Percentiles rank a stretch among this genome's conserved stretches.
Evolutionary conservation across 2,113 vertebrate species (phyloP).

Genomic region (Tor tambroides): DNA sequence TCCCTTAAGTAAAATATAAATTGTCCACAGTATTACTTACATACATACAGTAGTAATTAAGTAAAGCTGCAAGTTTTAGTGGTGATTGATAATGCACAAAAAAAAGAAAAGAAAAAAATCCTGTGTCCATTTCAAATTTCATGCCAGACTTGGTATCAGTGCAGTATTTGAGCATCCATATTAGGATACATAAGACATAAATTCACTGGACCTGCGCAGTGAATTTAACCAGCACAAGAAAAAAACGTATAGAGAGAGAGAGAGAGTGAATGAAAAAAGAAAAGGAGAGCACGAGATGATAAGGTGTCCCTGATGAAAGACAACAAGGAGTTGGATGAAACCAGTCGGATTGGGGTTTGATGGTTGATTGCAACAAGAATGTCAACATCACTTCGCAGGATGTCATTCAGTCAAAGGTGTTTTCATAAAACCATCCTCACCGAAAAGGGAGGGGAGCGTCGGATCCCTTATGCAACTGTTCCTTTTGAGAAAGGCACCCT

Average conservation of each 20-base stretch:
- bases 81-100: background rate
- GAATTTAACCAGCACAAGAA: slow-evolving; percentile 13
- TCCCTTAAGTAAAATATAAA: too few species aligned
- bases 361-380: slow-evolving; percentile 79
- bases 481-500: slow-evolving; percentile 57
- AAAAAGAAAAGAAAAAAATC: background rate
- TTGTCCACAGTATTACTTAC: background rate
- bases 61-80: background rate
- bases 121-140: background rate
- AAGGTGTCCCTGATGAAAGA: slow-evolving; percentile 78
- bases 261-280: slow-evolving; percentile 11
- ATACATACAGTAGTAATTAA: background rate
- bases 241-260: slow-evolving; percentile 19
- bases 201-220: background rate
- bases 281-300: slow-evolving; percentile 63
- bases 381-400: slow-evolving; percentile 75
- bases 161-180: background rate
- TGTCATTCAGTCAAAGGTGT: slow-evolving; percentile 69
- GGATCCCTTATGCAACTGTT: slow-evolving; percentile 70
- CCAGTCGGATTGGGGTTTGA: slow-evolving; percentile 71
- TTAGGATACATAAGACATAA: background rate
- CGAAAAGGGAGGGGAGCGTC: slow-evolving; percentile 52
- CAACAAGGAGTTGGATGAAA: slow-evolving; percentile 67
- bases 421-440: slow-evolving; percentile 63
- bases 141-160: background rate